Evolutionary conservation across 2,113 vertebrate genomes (phyloP), one percentile per base, ranked within the genome.

Genomic region (Recurvirostra avosetta): DNA sequence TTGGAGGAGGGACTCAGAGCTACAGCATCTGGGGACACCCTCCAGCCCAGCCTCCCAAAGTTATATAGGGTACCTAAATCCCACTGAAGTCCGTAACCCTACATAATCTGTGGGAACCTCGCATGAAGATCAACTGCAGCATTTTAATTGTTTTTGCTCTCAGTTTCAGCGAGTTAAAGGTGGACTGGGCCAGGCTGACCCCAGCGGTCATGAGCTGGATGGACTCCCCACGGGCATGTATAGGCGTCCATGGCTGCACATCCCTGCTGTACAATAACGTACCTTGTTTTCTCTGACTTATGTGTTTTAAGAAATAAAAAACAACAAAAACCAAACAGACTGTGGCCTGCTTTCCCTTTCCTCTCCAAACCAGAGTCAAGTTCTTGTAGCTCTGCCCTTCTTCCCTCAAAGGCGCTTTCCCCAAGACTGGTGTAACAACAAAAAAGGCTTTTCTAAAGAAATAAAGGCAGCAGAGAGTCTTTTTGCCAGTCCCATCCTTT

Each of bases 151-250:
- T 1, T 59, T 77, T 81, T 83, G 21, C 34, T 71, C 38, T 30
- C 7, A 50, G 11, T 80, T 91, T 81, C 38, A 78, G 45, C 40
- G 65, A 53, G 21, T 45, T 83, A 25, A 52, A 92, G 45, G 53
- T 49, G 41, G 10, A 34, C 18, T 34, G 29, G 20, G 5, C 10
- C 43, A 67, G 80, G 47, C 26, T 56, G 53, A 62, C 4, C 12
- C 43, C 43, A 75, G 45, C 17, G 74, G 38, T 47, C 22, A 53
- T 0, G 5, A 59, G 9, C 55, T 89, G 26, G 38, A 50, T 23
- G 30, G 30, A 43, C 12, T 10, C 3, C 16, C 45, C 15, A 34
- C 1, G 2, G 7, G 14, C 55, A 41, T 0, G 0, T 45, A 15
- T 16, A 21, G 38, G n/a, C 55, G 6, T 29, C 22, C 25, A 12